Base-by-base conservation (phyloP, 2,888 invertebrate species). In the Eristalinus sepulchralis region DNA sequence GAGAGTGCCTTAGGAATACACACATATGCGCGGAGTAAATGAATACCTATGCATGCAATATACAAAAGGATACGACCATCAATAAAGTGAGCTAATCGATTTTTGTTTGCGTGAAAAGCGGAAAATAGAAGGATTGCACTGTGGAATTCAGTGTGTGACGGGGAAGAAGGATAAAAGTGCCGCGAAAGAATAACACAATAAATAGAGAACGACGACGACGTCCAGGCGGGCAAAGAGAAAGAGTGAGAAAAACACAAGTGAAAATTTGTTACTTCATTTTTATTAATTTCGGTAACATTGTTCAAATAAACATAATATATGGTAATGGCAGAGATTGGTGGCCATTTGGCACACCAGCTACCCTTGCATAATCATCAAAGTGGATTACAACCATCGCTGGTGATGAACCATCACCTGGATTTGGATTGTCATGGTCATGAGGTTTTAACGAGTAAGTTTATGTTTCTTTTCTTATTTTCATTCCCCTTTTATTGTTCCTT, bases 271-370 rank as follows among this genome's bases (percentile, higher is more conserved):
- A 27, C 2, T 60, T 68, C 33, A 63, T 53, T 60, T 64, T 70
- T 13, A 73, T 83, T 86, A 71, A 36, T 84, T 84, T 86, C 75
- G 86, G 78, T 79, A 75, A 78, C 67, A 86, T 78, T 79, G 83
- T 63, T 75, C 78, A 86, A 86, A 79, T 85, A 91, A 92, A 90
- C 91, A 90, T 90, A 92, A 92, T 94, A 93, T 94, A 94, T 94
- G 94, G 94, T 94, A 94, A 94, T 94, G 94, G 94, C 94, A 93
- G 94, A 94, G 94, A 94, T 94, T 92, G 94, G 94, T 93, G 94
- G 94, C 93, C 94, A 94, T 94, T 94, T 94, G 94, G 94, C 94
- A 93, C 94, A 94, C 94, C 94, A 94, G 93, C 93, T 94, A 93
- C 94, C 94, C 89, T 93, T 94, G 93, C 94, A 94, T 92, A 92